phyloP scores from a whole-genome alignment of 1,140 invertebrate genomes.

The Macrotrachela quadricornifera region DNA sequence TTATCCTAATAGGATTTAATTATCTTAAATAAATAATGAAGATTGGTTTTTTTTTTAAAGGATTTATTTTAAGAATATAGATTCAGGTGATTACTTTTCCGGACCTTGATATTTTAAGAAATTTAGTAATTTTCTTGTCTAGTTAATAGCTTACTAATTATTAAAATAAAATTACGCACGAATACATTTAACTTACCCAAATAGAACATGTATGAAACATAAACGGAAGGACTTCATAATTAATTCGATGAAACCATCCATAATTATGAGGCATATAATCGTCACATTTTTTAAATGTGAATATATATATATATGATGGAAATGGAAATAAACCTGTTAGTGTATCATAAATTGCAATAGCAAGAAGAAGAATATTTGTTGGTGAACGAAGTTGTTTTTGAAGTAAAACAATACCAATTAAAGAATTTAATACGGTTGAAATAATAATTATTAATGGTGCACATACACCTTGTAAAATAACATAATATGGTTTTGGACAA shows the following conservation, averaged over 20 bases:
- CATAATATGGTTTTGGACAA: too few species aligned
- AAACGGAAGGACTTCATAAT: slow-evolving; percentile 39
- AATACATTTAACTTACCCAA: slow-evolving; percentile 38
- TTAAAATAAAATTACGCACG: background rate
- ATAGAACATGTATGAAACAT: slow-evolving; percentile 76
- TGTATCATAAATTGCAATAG: slow-evolving; percentile 42
- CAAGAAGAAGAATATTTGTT: slow-evolving; percentile 41
- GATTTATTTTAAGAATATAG: too few species aligned
- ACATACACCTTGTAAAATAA: too few species aligned
- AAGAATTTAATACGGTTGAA: slow-evolving; percentile 59
- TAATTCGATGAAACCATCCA: too few species aligned
- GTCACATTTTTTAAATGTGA: slow-evolving; percentile 59
- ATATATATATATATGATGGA: slow-evolving; percentile 64
- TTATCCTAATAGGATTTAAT: too few species aligned
- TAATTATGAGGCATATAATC: slow-evolving; percentile 5
- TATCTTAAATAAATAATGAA: too few species aligned
- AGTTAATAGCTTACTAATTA: background rate
- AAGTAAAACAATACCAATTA: slow-evolving; percentile 47
- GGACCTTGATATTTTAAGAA: too few species aligned
- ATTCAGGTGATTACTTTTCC: too few species aligned
- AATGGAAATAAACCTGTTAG: slow-evolving; percentile 61
- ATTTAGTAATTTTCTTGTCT: too few species aligned
- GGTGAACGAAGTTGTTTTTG: slow-evolving; percentile 39
- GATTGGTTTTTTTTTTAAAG: too few species aligned
- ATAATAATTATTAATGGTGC: slow-evolving; percentile 51